Base-by-base conservation (phyloP, 2,888 invertebrate species). In the Aproaerema taeniolella region DNA sequence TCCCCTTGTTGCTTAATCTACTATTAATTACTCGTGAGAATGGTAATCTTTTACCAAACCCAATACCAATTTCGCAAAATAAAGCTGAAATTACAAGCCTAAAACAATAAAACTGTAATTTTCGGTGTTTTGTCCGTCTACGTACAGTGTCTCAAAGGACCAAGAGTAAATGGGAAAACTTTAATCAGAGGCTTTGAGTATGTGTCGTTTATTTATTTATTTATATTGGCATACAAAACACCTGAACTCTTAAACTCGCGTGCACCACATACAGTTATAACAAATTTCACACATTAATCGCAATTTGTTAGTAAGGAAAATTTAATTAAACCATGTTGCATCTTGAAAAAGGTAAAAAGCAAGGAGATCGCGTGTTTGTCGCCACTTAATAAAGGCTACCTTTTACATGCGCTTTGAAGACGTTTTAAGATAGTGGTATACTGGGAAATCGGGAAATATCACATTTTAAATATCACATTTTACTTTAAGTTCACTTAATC, bases 331-430 rank as follows among this genome's bases (percentile, higher is more conserved):
- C 38, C 1, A 44, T 43, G 45, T 39, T 45, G 42, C 31, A 31
- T 47, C n/a, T 5, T 9, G n/a, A 26, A n/a, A n/a, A n/a, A n/a
- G 32, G 43, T 29, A 48, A 52, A 53, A 61, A 55, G 48, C 59
- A 46, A 45, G 42, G 38, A 31, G 60, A 63, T 78, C 60, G 78
- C 78, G 79, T 78, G 78, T 53, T 61, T 57, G 53, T 53, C 43
- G 49, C 63, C 68, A 74, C 68, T 78, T 76, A 68, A 73, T 74
- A 74, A 67, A 51, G 33, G 74, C 76, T 76, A 74, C 76, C 67
- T 62, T 61, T 64, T 61, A 61, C 64, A 28, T 8, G 36, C 17
- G 7, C 16, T 14, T 62, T 56, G 47, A 60, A 31, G 16, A 8
- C 11, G 10, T 8, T 25, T 34, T 33, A 42, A 42, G 30, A n/a